Evolutionary conservation across 2,888 invertebrate genomes (phyloP).

Genomic region (Mythimna ferrago): DNA sequence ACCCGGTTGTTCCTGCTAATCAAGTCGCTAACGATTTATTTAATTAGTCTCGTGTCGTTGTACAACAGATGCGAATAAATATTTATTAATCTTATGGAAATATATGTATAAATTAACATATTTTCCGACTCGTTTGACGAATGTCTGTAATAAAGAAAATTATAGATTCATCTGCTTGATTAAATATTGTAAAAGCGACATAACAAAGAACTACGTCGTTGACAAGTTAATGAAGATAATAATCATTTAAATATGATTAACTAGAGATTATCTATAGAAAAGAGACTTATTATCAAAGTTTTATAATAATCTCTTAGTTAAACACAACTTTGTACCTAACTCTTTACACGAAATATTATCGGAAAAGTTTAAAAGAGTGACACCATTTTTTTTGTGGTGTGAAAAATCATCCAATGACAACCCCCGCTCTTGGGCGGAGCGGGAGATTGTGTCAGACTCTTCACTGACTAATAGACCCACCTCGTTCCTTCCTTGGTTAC

Average conservation of each 20-base stretch:
- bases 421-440: no score
- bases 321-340: no score
- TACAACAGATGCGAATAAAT: slow-evolving; percentile 21
- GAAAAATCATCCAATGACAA: no score
- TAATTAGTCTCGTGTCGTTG: slow-evolving; percentile 15
- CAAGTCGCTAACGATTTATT: slow-evolving; percentile 14
- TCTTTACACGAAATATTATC: no score
- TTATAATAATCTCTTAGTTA: no score
- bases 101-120: slow-evolving; percentile 16
- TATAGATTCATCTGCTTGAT: slow-evolving; percentile 25
- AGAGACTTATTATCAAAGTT: no score
- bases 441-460: no score
- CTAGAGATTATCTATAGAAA: no score
- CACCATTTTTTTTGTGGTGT: no score
- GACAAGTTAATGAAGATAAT: slow-evolving; percentile 7
- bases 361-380: no score
- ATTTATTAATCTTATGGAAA: slow-evolving; percentile 29
- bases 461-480: no score
- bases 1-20: slow-evolving; percentile 21
- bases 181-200: slow-evolving; percentile 3
- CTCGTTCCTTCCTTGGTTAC: no score
- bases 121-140: slow-evolving; percentile 43
- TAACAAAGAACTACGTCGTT: slow-evolving; percentile 4
- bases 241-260: not conserved
- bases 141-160: slow-evolving; percentile 35